Evolutionary conservation across 2,113 vertebrate genomes (phyloP).

Genomic region (Oceanodroma tethys): DNA sequence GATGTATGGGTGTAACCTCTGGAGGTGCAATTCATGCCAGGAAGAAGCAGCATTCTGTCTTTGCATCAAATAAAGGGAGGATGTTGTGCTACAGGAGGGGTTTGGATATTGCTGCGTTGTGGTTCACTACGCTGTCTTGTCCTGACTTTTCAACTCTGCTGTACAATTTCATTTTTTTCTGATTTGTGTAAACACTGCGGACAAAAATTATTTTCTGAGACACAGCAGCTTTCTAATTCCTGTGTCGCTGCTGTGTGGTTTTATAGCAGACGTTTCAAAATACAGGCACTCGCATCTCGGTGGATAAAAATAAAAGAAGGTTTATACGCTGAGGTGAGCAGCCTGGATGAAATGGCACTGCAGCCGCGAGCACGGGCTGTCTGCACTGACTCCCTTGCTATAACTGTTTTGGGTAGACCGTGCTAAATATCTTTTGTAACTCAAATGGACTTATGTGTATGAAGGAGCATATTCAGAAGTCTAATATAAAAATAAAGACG

Average conservation of each 20-base stretch:
- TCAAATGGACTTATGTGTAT: neutral
- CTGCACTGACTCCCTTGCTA: neutral
- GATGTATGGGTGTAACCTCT: neutral
- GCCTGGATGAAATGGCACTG: neutral
- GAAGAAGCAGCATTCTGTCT: neutral
- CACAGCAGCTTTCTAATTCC: neutral
- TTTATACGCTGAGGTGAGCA: neutral
- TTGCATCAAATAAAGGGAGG: neutral
- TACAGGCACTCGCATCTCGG: neutral
- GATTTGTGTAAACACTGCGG: neutral
- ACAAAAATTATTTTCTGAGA: neutral
- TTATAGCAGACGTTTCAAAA: neutral
- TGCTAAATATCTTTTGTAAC: neutral
- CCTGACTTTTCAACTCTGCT: neutral
- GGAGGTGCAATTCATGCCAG: neutral
- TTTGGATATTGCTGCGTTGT: neutral
- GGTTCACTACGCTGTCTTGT: neutral
- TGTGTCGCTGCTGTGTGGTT: neutral
- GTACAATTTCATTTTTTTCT: neutral
- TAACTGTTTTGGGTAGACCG: neutral
- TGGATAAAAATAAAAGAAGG: neutral
- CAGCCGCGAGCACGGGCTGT: accelerated
- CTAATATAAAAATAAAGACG: neutral
- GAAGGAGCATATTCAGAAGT: neutral
- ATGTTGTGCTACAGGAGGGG: neutral